Conservation (phyloP, 1,140 invertebrate genomes). For the Sminthurinus signatus region DNA sequence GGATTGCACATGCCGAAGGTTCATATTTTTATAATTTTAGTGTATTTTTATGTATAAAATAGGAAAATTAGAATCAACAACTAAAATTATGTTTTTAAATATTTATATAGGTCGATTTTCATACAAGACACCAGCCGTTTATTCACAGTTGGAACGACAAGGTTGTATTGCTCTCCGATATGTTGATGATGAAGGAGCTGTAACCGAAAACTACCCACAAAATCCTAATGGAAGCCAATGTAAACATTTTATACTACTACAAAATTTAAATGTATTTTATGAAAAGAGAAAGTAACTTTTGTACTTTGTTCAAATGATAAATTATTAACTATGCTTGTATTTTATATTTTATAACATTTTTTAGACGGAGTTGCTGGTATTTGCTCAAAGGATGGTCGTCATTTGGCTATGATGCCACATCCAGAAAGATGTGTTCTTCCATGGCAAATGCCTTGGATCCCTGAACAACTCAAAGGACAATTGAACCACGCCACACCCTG, state of each 20-base stretch:
- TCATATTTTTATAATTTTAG: constrained; percentile 45
- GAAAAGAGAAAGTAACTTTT: background rate
- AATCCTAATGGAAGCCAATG: constrained; percentile 86
- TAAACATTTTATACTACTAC: no score
- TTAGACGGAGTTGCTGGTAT: constrained; percentile 75
- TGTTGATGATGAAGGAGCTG: constrained; percentile 67
- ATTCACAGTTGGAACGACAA: constrained; percentile 53
- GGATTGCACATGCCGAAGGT: constrained; percentile 97
- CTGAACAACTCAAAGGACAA: constrained; percentile 48
- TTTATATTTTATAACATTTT: constrained; percentile 25
- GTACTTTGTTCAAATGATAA: no score
- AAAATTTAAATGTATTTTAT: no score
- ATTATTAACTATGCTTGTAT: no score
- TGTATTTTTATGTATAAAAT: background rate
- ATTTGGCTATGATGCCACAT: constrained; percentile 97
- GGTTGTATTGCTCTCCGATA: constrained; percentile 71
- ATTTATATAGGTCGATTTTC: constrained; percentile 54
- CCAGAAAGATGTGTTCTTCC: constrained; percentile 79
- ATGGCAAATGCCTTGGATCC: constrained; percentile 78
- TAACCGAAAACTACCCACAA: constrained; percentile 78
- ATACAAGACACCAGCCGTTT: constrained; percentile 50
- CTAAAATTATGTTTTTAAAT: constrained; percentile 14
- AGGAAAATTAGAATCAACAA: background rate
- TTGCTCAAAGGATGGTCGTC: constrained; percentile 80
- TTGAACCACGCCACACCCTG: constrained; percentile 63